A percentile compares a stretch with the other conserved stretches of the same genome.
Conservation (phyloP, 2,888 invertebrate genomes). For the Hydrotaea diabolus region DNA sequence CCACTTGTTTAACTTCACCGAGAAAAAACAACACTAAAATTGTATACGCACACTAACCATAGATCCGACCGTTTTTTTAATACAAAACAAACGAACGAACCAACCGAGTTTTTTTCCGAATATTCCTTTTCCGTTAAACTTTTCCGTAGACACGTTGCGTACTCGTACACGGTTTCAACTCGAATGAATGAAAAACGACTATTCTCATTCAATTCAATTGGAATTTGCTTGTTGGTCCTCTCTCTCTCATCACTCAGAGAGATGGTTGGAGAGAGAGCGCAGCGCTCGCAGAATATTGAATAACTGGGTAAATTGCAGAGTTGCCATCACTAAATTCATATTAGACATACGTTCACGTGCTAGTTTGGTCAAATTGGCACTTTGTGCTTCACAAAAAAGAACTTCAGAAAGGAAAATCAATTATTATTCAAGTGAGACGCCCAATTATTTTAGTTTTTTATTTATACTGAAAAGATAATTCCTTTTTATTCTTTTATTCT, state of each 20-base stretch:
- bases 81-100: conserved; percentile 43
- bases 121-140: conserved; percentile 39
- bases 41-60: neutral
- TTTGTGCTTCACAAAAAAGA: too few relatives aligned
- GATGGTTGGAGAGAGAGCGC: neutral
- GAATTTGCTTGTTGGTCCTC: conserved; percentile 3
- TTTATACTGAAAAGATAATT: too few relatives aligned
- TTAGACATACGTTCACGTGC: too few relatives aligned
- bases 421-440: too few relatives aligned
- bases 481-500: too few relatives aligned
- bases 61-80: neutral
- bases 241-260: too few relatives aligned
- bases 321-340: neutral
- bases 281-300: too few relatives aligned
- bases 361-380: too few relatives aligned
- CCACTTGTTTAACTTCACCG: conserved; percentile 43
- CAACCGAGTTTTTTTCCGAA: neutral
- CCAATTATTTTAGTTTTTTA: too few relatives aligned
- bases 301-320: too few relatives aligned
- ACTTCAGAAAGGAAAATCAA: too few relatives aligned
- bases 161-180: conserved; percentile 63
- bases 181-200: conserved; percentile 59
- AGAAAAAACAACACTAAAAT: neutral
- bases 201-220: conserved; percentile 34
- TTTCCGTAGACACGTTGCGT: conserved; percentile 48